A percentile compares a stretch with the other conserved stretches of the same genome.
These are phyloP conservation scores for Papilio polyxenes DNA, from an alignment of 1,140 invertebrate species.

Conservation along the genomic window DNA sequence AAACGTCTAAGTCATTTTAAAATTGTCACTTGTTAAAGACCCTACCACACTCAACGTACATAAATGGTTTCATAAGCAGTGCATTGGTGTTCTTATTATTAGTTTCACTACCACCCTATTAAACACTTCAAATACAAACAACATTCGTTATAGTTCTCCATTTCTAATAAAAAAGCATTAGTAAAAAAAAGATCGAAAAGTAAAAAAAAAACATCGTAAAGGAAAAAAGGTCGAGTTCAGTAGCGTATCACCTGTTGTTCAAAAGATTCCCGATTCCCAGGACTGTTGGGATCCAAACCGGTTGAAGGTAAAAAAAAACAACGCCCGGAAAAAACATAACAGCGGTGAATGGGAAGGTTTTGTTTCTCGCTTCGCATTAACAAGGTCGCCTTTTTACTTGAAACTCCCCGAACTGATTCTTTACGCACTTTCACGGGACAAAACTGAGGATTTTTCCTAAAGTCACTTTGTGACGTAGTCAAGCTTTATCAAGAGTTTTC, in stretches of 20 bases:
- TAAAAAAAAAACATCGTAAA: slow-evolving; percentile 41
- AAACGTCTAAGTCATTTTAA: too few relatives aligned
- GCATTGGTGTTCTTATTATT: not conserved
- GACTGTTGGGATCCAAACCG: slow-evolving; percentile 45
- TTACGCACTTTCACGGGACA: not conserved
- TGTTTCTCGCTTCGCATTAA: slow-evolving; percentile 34
- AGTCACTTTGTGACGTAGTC: not conserved
- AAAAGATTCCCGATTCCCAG: slow-evolving; percentile 58
- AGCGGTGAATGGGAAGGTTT: slow-evolving; percentile 35
- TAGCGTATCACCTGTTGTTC: slow-evolving; percentile 66
- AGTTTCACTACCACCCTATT: slow-evolving; percentile 8
- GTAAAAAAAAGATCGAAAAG: slow-evolving; percentile 37
- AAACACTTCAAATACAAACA: slow-evolving; percentile 36
- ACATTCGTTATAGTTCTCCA: slow-evolving; percentile 47
- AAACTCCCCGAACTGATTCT: not conserved
- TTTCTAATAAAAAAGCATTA: slow-evolving; percentile 20
- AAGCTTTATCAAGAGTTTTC: not conserved
- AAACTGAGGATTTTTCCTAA: not conserved
- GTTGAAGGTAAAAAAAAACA: slow-evolving; percentile 46
- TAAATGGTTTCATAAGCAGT: too few relatives aligned
- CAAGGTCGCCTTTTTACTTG: slow-evolving; percentile 25
- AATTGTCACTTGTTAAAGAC: too few relatives aligned
- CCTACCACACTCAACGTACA: too few relatives aligned
- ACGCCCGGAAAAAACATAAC: slow-evolving; percentile 25
- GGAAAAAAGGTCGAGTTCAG: slow-evolving; percentile 51